Evolutionary conservation across 53 echinoderm and acorn worm genomes (phyloP).

Genomic region (Stichopus horrens): DNA sequence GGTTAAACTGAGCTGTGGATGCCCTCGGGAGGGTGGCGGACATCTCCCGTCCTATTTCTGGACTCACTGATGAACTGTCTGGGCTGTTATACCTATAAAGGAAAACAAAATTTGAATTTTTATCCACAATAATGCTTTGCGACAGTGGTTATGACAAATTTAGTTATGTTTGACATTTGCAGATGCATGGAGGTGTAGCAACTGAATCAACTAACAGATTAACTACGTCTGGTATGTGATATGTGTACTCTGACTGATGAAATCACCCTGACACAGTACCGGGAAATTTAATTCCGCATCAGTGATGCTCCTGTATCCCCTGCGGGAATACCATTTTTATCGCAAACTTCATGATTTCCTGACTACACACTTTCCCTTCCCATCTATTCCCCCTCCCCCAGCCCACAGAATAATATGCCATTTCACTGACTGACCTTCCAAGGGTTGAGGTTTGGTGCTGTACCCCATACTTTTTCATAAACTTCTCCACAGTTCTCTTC

Average conservation of each 20-base stretch:
- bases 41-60: constrained; percentile 64
- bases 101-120: not conserved
- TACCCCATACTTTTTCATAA: constrained; percentile 79
- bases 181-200: too few relatives aligned
- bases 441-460: constrained; percentile 75
- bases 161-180: too few relatives aligned
- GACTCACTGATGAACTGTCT: constrained; percentile 70
- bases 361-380: not conserved
- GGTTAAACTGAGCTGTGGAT: constrained; percentile 40
- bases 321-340: too few relatives aligned
- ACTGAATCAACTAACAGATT: too few relatives aligned
- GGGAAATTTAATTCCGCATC: too few relatives aligned
- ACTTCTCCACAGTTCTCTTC: constrained; percentile 85
- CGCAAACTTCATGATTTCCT: too few relatives aligned
- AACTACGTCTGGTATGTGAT: too few relatives aligned
- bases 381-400: not conserved
- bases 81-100: constrained; percentile 76
- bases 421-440: constrained; percentile 58
- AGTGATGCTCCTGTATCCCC: too few relatives aligned
- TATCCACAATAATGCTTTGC: too few relatives aligned
- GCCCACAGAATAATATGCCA: not conserved
- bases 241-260: too few relatives aligned
- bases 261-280: too few relatives aligned
- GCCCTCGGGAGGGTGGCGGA: constrained; percentile 66
- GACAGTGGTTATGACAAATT: too few relatives aligned